Base-by-base conservation (phyloP, 1,140 invertebrate genomes). In the Glossosoma conforme region DNA sequence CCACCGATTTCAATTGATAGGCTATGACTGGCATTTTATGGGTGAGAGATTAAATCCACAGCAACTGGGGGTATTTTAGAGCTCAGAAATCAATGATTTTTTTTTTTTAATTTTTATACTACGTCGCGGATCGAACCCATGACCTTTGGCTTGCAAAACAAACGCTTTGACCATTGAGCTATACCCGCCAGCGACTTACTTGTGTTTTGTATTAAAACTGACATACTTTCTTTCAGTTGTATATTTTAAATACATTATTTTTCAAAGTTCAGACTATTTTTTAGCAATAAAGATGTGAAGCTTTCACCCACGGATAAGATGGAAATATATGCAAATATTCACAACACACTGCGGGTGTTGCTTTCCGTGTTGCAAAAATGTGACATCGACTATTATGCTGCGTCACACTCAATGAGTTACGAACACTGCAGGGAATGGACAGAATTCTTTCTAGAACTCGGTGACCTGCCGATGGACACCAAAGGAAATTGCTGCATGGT, bases 391-490 rank as follows among this genome's bases (percentile, higher is more conserved):
- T 9, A 10, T n/a, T 37, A 3, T 11, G 3, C 21, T 22, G 15
- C 32, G 11, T 22, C 9, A 6, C 28, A 15, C 19, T 3, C 24
- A 28, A 14, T 5, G 9, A 38, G 20, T 44, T 15, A 21, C 36
- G 25, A 25, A 11, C 24, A 30, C 9, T 55, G 44, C 20, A 41
- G 22, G 8, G 38, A 54, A 13, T 51, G 18, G 9, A 21, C 25
- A 10, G 22, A 19, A 5, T 53, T 44, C 20, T 49, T 62, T 11
- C 22, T 62, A 2, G 45, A 60, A 4, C 44, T 42, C 30, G 19
- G 18, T 6, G 56, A 57, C 14, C 21, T 59, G 1, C 60, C 61
- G 2, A 51, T 61, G 49, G 60, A 64, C 24, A 64, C 58, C 9
- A 58, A 56, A 38, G 51, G 43, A 17, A 61, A 58, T 20, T 58